phyloP scores from a whole-genome alignment of 2,113 vertebrate species.

The Tetrax tetrax region DNA sequence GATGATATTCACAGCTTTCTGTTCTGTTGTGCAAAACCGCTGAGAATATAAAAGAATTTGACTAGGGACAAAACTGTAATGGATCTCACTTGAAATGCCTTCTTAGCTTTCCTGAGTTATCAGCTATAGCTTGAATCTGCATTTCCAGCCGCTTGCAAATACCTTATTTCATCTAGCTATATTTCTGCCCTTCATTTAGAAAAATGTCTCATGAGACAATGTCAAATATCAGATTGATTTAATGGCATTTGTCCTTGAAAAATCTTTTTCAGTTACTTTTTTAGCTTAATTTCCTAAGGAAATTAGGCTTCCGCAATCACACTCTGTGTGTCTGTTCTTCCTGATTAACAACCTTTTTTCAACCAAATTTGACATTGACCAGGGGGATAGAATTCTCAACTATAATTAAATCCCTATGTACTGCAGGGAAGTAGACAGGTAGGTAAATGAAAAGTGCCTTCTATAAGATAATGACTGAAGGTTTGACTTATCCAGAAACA shows the following conservation, averaged over 20 bases:
- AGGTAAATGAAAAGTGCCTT: slow-evolving; percentile 37
- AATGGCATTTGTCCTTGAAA: slow-evolving; percentile 12
- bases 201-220: not conserved
- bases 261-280: slow-evolving; percentile 15
- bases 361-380: slow-evolving; percentile 44
- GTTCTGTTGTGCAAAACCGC: not conserved
- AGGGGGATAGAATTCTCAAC: slow-evolving; percentile 26
- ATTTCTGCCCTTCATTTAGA: not conserved
- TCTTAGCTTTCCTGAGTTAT: not conserved
- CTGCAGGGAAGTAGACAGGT: slow-evolving; percentile 16
- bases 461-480: slow-evolving; percentile 3
- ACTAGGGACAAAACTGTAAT: not conserved
- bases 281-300: slow-evolving; percentile 38
- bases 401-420: slow-evolving; percentile 32
- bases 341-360: slow-evolving; percentile 55
- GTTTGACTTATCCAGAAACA: not conserved
- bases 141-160: not conserved
- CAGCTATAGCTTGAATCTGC: not conserved
- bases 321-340: not conserved
- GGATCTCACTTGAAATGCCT: not conserved
- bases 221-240: not conserved
- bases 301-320: slow-evolving; percentile 25
- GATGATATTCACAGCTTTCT: not conserved
- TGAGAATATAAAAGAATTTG: not conserved
- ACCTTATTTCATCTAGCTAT: not conserved